Evolutionary conservation across 92 coral and sea anemone genomes (phyloP).

Genomic region (Bergia sp.): DNA sequence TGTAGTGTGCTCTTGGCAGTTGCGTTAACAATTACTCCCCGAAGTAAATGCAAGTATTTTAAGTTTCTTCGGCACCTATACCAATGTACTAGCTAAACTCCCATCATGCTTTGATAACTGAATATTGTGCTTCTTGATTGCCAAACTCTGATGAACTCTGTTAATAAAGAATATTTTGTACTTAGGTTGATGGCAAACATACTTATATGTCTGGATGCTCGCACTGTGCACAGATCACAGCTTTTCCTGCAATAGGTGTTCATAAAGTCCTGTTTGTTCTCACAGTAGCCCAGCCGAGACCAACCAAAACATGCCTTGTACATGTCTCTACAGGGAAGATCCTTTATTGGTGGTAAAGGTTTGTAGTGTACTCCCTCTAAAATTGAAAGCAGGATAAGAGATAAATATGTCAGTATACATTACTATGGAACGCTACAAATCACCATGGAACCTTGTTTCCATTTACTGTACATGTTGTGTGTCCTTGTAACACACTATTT

Average conservation of each 20-base stretch:
- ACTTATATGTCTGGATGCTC: constrained; percentile 53
- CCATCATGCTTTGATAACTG: neutral
- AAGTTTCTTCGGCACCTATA: too few relatives aligned
- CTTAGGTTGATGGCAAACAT: neutral
- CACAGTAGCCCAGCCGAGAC: constrained; percentile 80
- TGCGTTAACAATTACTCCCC: too few relatives aligned
- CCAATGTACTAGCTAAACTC: too few relatives aligned
- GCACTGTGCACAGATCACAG: constrained; percentile 64
- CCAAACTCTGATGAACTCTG: neutral
- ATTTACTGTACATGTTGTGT: too few relatives aligned
- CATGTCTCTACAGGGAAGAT: constrained; percentile 63
- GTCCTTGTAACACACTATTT: too few relatives aligned
- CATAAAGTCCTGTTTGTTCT: constrained; percentile 59
- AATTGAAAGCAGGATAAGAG: neutral
- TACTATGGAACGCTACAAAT: too few relatives aligned
- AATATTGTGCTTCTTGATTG: neutral
- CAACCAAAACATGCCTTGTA: constrained; percentile 74
- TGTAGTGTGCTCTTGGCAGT: too few relatives aligned
- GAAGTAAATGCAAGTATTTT: too few relatives aligned
- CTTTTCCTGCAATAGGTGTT: constrained; percentile 73
- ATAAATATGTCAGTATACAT: too few relatives aligned
- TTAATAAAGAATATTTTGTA: neutral
- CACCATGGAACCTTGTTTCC: too few relatives aligned
- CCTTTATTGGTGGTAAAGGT: constrained; percentile 28
- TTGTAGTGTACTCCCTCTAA: constrained; percentile 43